Conservation (phyloP, 2,888 invertebrate genomes). For the Neoaliturus tenellus region DNA sequence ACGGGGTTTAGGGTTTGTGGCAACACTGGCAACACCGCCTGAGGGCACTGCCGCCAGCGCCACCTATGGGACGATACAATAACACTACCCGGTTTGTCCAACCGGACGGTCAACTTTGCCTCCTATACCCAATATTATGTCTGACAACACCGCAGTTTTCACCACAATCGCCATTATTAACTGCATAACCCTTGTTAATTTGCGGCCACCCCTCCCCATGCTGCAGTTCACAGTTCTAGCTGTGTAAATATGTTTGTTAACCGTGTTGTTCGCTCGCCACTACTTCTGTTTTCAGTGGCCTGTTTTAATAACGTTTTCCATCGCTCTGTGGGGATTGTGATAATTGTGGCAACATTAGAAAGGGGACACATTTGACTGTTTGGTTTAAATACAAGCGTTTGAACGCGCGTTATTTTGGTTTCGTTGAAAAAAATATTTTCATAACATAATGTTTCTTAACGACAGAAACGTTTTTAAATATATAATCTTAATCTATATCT, state of each 20-base stretch:
- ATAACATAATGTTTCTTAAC: too few relatives aligned
- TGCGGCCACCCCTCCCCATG: not conserved
- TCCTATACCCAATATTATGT: constrained; percentile 27
- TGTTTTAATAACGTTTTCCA: not conserved
- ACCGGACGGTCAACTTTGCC: not conserved
- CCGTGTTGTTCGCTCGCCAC: not conserved
- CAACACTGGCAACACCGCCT: not conserved
- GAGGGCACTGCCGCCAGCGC: not conserved
- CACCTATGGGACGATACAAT: constrained; percentile 12
- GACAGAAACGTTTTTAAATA: too few relatives aligned
- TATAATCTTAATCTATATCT: too few relatives aligned
- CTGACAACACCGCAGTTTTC: constrained; percentile 31
- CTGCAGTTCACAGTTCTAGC: not conserved
- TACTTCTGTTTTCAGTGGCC: not conserved
- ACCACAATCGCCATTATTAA: constrained; percentile 40
- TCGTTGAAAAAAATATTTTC: too few relatives aligned
- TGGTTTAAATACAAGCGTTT: too few relatives aligned
- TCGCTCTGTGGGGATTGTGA: not conserved
- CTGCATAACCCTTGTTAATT: constrained; percentile 42
- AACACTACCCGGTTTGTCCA: constrained; percentile 11
- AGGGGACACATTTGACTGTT: too few relatives aligned
- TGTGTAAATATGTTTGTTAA: constrained; percentile 20
- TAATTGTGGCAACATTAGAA: not conserved
- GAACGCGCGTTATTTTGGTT: too few relatives aligned
- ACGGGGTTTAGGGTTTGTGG: not conserved